These are phyloP conservation scores for Takifugu flavidus DNA, from an alignment of 2,113 vertebrate genomes.

Conservation along the genomic window DNA sequence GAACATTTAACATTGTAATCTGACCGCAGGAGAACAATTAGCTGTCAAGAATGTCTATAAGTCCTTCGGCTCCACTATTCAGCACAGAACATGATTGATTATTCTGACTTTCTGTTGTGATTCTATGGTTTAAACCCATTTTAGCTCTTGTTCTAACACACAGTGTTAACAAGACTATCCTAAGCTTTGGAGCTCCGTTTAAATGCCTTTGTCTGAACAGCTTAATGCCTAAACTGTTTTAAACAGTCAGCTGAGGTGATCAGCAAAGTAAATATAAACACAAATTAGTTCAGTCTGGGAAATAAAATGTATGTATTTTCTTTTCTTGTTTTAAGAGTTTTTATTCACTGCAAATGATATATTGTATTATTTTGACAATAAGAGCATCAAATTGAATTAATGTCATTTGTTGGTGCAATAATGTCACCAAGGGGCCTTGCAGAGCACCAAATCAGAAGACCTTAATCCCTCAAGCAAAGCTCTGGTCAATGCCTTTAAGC, in stretches of 20 bases:
- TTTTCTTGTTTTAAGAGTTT: too few species aligned
- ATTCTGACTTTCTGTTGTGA: not conserved
- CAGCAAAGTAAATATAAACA: conserved; percentile 14
- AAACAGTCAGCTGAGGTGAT: conserved; percentile 2
- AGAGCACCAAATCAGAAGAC: not conserved
- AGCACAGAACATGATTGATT: too few species aligned
- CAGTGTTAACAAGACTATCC: conserved; percentile 18
- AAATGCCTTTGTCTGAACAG: conserved; percentile 27
- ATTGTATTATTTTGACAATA: too few species aligned
- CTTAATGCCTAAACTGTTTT: conserved; percentile 28
- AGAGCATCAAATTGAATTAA: too few species aligned
- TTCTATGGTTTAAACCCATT: conserved; percentile 13
- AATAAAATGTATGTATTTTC: too few species aligned
- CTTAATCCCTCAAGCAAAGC: conserved; percentile 33
- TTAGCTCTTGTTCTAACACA: conserved; percentile 7
- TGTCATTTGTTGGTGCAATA: too few species aligned
- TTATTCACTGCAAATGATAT: too few species aligned
- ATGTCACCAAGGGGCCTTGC: not conserved
- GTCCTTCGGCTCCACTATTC: too few species aligned
- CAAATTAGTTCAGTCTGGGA: too few species aligned
- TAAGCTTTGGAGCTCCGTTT: conserved; percentile 22
- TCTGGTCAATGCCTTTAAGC: conserved; percentile 2
- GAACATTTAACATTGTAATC: too few species aligned
- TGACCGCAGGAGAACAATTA: too few species aligned
- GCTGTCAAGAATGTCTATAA: too few species aligned